Evolutionary conservation across 64 coral and sea anemone genomes (phyloP), one percentile per base, ranked within the genome.

Genomic region (Trachythela sp.): DNA sequence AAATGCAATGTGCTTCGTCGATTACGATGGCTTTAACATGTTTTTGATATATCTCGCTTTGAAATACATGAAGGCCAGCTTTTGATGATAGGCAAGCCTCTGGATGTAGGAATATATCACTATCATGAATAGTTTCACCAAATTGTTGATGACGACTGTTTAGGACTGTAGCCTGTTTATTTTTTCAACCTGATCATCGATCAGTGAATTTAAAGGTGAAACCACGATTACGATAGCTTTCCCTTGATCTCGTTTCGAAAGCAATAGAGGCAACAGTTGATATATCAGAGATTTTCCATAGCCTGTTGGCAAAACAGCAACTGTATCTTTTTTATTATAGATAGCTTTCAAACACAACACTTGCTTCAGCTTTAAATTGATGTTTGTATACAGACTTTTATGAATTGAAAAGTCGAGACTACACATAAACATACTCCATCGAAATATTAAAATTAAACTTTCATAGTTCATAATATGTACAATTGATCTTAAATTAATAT

Each of bases 1-100:
- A 11, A 36, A 90, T 90, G 80, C 77, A 84, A 26, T 90, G 88
- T 6, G 77, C 77, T 51, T 90, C 75, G 33, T 90, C 88, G 49
- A 90, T 50, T 8, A 90, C 88, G 8, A 90, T 83, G 24, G 76
- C 48, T 37, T 84, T 51, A 24, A 90, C 88, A 56, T 18, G 29
- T 18, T 24, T 18, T 56, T 83, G 88, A 83, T 84, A 84, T 31
- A n/a, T 2, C 32, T 24, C 2, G 24, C n/a, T 31, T 22, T 72
- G 14, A 22, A 72, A 26, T 26, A 26, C 3, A 72, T 14, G 13
- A 4, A 72, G 33, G 11, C 68, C 68, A 1, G 14, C 26, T n/a
- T 72, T 72, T 24, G 68, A 27, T 35, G 68, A 52, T 13, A n/a
- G 1, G 33, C 68, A 72, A 24, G 68, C 26, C 33, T 72, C 68